phyloP scores from a whole-genome alignment of 2,113 vertebrate species.

The Anoplopoma fimbria region DNA sequence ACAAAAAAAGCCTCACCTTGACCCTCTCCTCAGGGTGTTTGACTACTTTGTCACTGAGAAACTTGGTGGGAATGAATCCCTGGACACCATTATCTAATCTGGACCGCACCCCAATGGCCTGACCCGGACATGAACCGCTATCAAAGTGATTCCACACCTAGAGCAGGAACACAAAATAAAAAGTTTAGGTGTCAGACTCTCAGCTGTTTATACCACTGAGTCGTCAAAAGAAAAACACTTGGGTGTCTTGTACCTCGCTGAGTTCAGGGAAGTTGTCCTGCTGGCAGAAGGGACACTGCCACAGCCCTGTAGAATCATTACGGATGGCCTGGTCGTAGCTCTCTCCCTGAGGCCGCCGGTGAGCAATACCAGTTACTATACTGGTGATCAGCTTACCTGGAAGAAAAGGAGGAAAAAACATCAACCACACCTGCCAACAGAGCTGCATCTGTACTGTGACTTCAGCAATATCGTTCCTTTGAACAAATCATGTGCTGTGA shows the following conservation, averaged over 20 bases:
- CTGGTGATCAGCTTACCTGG: conserved; percentile 97
- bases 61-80: conserved; percentile 98
- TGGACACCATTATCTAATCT: conserved; percentile 96
- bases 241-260: conserved; percentile 87
- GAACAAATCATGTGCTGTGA: neutral
- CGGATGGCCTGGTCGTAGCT: conserved; percentile 98
- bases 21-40: conserved; percentile 98
- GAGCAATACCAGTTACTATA: conserved; percentile 95
- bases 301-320: conserved; percentile 94
- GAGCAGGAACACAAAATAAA: conserved; percentile 24
- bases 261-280: conserved; percentile 99
- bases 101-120: conserved; percentile 95
- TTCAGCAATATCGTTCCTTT: neutral
- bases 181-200: neutral
- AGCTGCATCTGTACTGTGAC: neutral
- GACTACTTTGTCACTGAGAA: conserved; percentile 97
- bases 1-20: conserved; percentile 85
- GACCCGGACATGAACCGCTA: conserved; percentile 97
- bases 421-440: neutral
- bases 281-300: conserved; percentile 99
- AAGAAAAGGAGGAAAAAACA: conserved; percentile 3
- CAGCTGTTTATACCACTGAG: neutral
- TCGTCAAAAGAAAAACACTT: neutral
- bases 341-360: conserved; percentile 95
- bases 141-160: conserved; percentile 99